Base-by-base conservation (phyloP, 2,113 vertebrate species). In the Orcinus orca region DNA sequence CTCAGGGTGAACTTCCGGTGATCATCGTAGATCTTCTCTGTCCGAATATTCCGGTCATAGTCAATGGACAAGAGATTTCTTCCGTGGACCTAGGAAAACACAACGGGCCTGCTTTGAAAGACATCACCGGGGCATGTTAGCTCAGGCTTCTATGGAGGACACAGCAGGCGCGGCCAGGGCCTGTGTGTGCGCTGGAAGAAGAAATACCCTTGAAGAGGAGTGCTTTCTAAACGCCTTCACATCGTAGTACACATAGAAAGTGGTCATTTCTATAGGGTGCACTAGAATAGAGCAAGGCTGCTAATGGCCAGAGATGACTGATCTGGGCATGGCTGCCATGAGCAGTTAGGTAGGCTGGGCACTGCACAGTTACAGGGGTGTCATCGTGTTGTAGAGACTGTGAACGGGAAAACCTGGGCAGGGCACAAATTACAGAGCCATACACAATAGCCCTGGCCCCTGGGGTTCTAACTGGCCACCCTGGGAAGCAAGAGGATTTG, bases 1-100 rank as follows among this genome's bases (percentile, higher is more conserved):
- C 99, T 99, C 92, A 99, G 98, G 0, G 99, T 99, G 97, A 99
- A 99, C 93, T 99, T 99, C 6, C 99, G 99, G 98, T 99, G 99
- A 90, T 99, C 99, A 0, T 99, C 99, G 5, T 99, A 99, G 97
- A 99, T 99, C 98, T 99, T 99, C 97, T 99, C 99, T 0, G 99
- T 99, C 82, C 99, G 99, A 1, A 99, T 99, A 98, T 99, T 99
- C 47, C 99, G 99, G 98, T 99, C 99, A 21, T 99, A 99, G 98
- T 99, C 99, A 1, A 99, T 99, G 92, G 99, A 99, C 74, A 99
- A 98, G 60, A 99, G 98, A 92, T 99, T 99, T 96, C 99, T 99
- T 2, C 99, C 99, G 0, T 99, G 99, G 87, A 99, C 99, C 99
- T 99, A 79, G 14, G 29, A 63, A 68, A 95, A 93, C 41, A 96